Evolutionary conservation across 92 coral and sea anemone species (phyloP), one percentile per base, ranked within the genome.

Genomic region (Phenganax marumi): DNA sequence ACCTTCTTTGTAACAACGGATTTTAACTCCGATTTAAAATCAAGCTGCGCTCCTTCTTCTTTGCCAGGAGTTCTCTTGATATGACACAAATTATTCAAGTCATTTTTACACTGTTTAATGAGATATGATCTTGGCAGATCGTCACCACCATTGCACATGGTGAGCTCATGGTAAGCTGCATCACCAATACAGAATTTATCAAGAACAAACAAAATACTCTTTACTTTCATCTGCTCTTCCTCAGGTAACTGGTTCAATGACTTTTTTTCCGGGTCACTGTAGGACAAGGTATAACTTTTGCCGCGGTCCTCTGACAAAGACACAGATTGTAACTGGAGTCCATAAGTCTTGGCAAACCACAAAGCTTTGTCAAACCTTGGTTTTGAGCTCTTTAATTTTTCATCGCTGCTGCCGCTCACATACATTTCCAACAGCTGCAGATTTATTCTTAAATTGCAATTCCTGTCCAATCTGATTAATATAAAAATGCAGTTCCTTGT

Each of bases 1-100:
- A 60, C 66, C 22, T 16, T 10, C 17, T 60, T 60, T 60, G 10
- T 18, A 60, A 60, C 2, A 60, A 60, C 66, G 3, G 6, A 60
- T 55, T 53, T 50, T 25, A 87, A 68, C n/a, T 81, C 84, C 11
- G 63, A 68, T 23, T 53, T 10, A n/a, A 89, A 86, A 9, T 85
- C 79, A 6, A 89, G 85, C 51, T 89, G 86, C 12, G 92, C 93
- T 62, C 90, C 90, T 68, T 82, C 88, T 39, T 26, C 50, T 25
- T 77, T 73, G 0, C 88, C 92, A 0, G 90, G 88, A 12, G 76
- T 81, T 57, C 25, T 53, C 61, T 68, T 81, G 55, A 86, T 79
- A 18, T 84, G 83, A 70, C 87, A 86, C 4, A 71, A n/a, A 9
- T 83, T 77, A 84, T 89, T 89, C 0, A 86, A 78, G 8, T 86